Evolutionary conservation across 2,113 vertebrate genomes (phyloP).

Genomic region (Diadophis punctatus): DNA sequence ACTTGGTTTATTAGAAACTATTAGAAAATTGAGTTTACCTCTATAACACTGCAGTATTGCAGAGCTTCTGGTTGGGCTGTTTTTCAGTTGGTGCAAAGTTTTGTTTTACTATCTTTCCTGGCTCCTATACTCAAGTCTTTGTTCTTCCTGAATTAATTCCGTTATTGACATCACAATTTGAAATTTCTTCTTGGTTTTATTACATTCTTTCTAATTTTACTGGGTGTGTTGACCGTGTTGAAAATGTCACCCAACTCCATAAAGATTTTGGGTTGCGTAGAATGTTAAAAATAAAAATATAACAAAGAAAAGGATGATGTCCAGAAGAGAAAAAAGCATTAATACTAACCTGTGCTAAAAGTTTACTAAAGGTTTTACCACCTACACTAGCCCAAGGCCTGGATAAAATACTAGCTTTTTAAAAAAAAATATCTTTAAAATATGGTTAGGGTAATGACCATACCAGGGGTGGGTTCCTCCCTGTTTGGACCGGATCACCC

Average conservation of each 20-base stretch:
- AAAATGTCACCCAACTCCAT: neutral
- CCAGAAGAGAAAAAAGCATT: neutral
- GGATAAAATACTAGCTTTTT: neutral
- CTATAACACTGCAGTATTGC: neutral
- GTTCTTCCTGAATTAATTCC: neutral
- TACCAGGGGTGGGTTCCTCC: too few relatives aligned
- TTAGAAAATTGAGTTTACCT: neutral
- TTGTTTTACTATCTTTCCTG: neutral
- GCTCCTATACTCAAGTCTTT: neutral
- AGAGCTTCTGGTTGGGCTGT: neutral
- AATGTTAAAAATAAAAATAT: neutral
- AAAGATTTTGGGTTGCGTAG: neutral
- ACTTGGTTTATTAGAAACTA: neutral
- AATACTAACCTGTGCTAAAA: neutral
- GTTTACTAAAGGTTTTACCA: neutral
- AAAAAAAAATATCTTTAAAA: neutral
- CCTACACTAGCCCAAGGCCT: neutral
- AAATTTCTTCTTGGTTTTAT: neutral
- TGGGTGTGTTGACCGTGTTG: neutral
- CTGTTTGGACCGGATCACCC: too few relatives aligned
- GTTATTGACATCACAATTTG: neutral
- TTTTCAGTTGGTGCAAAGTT: neutral
- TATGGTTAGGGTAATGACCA: neutral
- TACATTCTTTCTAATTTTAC: neutral
- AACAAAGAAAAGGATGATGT: neutral